Percentiles rank a stretch among this genome's conserved stretches.
phyloP scores from a whole-genome alignment of 2,113 vertebrate genomes.

The Clarias batrachus region DNA sequence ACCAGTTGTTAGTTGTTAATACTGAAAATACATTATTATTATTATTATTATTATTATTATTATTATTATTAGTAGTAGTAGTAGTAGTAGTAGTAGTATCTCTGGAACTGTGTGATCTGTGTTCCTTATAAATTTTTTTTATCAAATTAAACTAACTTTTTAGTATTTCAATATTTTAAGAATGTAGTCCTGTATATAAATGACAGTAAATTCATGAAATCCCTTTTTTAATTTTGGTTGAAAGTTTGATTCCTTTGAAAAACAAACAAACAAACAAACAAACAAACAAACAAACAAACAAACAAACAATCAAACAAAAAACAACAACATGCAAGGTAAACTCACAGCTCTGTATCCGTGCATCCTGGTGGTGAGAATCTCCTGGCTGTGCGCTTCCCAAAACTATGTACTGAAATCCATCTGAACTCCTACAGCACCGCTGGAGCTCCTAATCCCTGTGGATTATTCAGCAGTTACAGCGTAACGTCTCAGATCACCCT shows the following conservation, averaged over 20 bases:
- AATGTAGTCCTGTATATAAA: not conserved
- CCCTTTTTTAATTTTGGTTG: too few relatives aligned
- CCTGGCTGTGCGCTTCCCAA: not conserved
- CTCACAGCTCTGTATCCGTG: slow-evolving; percentile 50
- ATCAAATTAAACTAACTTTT: not conserved
- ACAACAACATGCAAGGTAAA: not conserved
- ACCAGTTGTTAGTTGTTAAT: not conserved
- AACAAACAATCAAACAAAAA: too few relatives aligned
- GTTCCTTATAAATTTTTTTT: not conserved
- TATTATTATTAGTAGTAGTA: not conserved
- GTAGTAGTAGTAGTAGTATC: too few relatives aligned
- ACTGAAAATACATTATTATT: not conserved
- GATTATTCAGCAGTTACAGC: not conserved
- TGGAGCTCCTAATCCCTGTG: not conserved
- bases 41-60: not conserved
- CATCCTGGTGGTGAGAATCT: slow-evolving; percentile 30
- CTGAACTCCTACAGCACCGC: not conserved
- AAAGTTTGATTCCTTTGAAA: not conserved
- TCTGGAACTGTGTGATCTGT: too few relatives aligned
- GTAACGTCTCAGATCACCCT: not conserved
- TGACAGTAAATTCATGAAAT: not conserved
- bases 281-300: too few relatives aligned
- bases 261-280: too few relatives aligned
- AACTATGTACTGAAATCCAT: not conserved
- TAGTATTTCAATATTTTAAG: not conserved